Evolutionary conservation across 35 echinoderm and acorn worm genomes (phyloP).

Genomic region (Lytechinus pictus): DNA sequence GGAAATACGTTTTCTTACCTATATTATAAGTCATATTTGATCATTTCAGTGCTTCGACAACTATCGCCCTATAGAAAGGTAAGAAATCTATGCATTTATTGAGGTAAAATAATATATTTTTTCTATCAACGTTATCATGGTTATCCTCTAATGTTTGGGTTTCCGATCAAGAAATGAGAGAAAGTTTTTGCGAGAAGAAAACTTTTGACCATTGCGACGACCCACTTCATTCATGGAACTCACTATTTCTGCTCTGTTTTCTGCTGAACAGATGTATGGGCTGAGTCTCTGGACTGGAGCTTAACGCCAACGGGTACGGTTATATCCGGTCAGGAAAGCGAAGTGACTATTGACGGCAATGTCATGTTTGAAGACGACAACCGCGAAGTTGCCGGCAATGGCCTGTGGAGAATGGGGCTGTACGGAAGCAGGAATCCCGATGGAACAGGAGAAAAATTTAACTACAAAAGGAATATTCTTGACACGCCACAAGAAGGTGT

Average conservation of each 20-base stretch:
- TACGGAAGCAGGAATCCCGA: conserved; percentile 78
- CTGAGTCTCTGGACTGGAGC: conserved; percentile 55
- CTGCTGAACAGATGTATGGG: conserved; percentile 53
- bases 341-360: conserved; percentile 58
- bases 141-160: neutral
- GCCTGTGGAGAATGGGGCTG: conserved; percentile 80
- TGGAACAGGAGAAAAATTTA: conserved; percentile 62
- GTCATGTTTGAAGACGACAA: conserved; percentile 61
- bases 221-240: neutral
- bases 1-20: too few relatives aligned
- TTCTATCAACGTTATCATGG: neutral
- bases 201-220: conserved; percentile 1
- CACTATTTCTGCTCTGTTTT: conserved; percentile 7
- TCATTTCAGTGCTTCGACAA: too few relatives aligned
- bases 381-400: conserved; percentile 64
- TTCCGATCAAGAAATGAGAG: neutral
- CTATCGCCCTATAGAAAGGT: too few relatives aligned
- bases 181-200: neutral
- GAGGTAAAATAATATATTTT: too few relatives aligned
- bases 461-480: conserved; percentile 54
- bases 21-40: too few relatives aligned
- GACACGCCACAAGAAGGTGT: conserved; percentile 46
- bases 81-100: too few relatives aligned
- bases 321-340: conserved; percentile 61
- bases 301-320: neutral